phyloP scores from a whole-genome alignment of 2,888 invertebrate genomes.

The Stramonita haemastoma region DNA sequence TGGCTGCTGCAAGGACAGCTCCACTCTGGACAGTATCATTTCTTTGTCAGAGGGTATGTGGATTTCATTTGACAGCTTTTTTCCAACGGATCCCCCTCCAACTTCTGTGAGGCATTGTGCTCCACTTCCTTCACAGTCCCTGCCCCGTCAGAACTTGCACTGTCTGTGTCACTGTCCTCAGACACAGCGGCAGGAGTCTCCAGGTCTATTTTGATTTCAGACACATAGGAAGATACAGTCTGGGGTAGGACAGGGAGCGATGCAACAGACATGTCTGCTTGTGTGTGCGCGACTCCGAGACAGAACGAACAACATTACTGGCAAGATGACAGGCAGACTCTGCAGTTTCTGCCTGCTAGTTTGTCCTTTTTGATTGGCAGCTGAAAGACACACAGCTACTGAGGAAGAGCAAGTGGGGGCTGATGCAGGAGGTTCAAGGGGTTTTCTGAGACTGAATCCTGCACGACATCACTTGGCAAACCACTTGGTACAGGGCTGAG shows the following conservation, averaged over 20 bases:
- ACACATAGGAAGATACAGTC: slow-evolving; percentile 46
- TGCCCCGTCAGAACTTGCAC: slow-evolving; percentile 39
- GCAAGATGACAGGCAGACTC: neutral
- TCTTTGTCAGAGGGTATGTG: neutral
- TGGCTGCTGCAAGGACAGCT: neutral
- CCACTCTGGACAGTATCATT: neutral
- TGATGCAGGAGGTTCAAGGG: neutral
- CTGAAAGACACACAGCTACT: neutral
- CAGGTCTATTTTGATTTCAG: slow-evolving; percentile 46
- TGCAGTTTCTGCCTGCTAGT: neutral
- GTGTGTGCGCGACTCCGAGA: neutral
- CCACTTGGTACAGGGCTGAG: neutral
- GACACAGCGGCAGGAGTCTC: slow-evolving; percentile 31
- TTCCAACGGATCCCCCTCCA: neutral
- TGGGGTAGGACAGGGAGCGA: slow-evolving; percentile 52
- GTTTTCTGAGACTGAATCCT: neutral
- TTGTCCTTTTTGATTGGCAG: neutral
- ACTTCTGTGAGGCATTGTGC: neutral
- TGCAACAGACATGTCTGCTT: slow-evolving; percentile 46
- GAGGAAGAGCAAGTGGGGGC: neutral
- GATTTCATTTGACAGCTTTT: neutral
- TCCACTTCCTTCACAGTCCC: slow-evolving; percentile 36
- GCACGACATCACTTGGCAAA: neutral
- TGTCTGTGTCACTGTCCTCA: slow-evolving; percentile 45
- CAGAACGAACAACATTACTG: neutral